phyloP scores from a whole-genome alignment of 2,113 vertebrate genomes.

The Saccopteryx bilineata region DNA sequence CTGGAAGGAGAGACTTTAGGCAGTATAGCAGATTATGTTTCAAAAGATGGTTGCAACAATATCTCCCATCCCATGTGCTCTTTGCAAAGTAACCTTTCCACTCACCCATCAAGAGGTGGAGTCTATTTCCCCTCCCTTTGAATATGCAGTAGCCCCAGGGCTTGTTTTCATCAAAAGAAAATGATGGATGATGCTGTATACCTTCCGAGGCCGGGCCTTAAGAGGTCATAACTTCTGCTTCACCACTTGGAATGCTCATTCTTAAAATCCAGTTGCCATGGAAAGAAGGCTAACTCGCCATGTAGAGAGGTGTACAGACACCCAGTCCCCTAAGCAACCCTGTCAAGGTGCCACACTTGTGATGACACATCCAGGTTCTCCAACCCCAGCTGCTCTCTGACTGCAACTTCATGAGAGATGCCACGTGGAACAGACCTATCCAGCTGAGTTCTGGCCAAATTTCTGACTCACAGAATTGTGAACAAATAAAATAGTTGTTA shows the following conservation, averaged over 20 bases:
- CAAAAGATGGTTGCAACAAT: not conserved
- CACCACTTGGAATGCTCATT: slow-evolving; percentile 6
- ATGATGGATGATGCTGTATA: not conserved
- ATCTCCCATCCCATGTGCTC: not conserved
- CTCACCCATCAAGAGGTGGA: not conserved
- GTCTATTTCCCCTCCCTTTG: not conserved
- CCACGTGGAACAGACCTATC: not conserved
- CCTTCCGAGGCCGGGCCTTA: not conserved
- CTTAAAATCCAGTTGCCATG: not conserved
- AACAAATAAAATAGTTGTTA: slow-evolving; percentile 46
- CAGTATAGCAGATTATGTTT: not conserved
- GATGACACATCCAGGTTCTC: not conserved
- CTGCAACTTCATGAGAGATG: not conserved
- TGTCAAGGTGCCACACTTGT: not conserved
- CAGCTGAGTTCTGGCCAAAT: not conserved
- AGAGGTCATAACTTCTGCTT: not conserved
- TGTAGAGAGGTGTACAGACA: not conserved
- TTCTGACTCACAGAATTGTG: not conserved
- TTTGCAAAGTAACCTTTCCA: slow-evolving; percentile 1
- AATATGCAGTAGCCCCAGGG: not conserved
- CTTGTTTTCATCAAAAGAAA: slow-evolving; percentile 39
- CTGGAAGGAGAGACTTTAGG: not conserved
- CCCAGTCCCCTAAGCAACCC: not conserved
- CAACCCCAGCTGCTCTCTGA: not conserved
- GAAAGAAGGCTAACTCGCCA: not conserved